Conservation (phyloP, 2,113 vertebrate genomes). For the Dolichallabes microphthalmus region DNA sequence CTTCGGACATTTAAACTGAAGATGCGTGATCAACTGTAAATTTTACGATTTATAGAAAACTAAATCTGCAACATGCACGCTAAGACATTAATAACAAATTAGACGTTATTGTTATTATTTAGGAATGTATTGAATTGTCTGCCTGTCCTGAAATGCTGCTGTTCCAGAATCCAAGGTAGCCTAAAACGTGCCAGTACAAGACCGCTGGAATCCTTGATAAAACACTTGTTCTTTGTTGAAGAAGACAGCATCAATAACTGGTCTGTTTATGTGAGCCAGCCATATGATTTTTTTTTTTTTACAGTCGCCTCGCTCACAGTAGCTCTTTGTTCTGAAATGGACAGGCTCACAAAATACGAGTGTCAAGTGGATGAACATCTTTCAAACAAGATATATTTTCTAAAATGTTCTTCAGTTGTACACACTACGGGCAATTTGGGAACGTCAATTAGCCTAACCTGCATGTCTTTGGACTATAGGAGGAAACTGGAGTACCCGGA, state of each 20-base stretch:
- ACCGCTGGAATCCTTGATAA: slow-evolving; percentile 17
- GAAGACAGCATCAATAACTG: slow-evolving; percentile 39
- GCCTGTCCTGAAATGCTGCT: background rate
- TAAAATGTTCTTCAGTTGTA: background rate
- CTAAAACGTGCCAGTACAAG: background rate
- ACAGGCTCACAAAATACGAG: background rate
- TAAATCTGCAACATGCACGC: background rate
- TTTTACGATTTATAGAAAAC: background rate
- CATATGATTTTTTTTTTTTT: slow-evolving; percentile 1
- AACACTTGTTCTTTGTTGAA: slow-evolving; percentile 53
- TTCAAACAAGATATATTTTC: background rate
- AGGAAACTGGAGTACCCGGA: too few relatives aligned
- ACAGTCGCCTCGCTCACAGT: background rate
- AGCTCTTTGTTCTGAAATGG: slow-evolving; percentile 2
- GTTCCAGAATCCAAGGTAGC: slow-evolving; percentile 18
- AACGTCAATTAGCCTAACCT: too few relatives aligned
- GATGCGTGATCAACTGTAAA: background rate
- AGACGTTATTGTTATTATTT: background rate
- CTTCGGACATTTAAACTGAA: background rate
- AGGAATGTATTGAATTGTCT: background rate
- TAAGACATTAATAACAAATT: background rate
- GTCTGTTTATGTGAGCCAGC: slow-evolving; percentile 27
- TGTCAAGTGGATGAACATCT: background rate
- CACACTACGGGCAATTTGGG: too few relatives aligned
- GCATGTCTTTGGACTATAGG: too few relatives aligned